phyloP scores from a whole-genome alignment of 2,888 invertebrate genomes.

The Spilosoma lubricipeda region DNA sequence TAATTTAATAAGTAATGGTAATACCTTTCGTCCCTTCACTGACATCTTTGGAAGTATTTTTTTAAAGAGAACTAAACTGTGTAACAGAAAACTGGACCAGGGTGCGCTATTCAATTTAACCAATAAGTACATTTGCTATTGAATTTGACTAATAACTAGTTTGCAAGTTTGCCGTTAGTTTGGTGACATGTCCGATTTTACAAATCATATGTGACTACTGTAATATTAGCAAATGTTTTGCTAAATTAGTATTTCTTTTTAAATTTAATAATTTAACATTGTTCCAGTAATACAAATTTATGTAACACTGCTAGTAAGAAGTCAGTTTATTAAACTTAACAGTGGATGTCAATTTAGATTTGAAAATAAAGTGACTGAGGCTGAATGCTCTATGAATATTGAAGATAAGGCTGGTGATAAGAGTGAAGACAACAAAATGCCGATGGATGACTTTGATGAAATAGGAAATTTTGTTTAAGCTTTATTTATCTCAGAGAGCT shows the following conservation, averaged over 20 bases:
- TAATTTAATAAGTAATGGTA: too few species aligned
- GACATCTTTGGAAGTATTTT: too few species aligned
- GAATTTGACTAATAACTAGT: too few species aligned
- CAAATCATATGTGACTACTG: too few species aligned
- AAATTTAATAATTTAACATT: not conserved
- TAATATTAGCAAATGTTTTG: too few species aligned
- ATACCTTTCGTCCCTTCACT: too few species aligned
- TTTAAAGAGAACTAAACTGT: too few species aligned
- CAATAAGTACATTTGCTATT: too few species aligned
- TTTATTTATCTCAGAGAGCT: not conserved
- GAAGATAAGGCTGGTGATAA: not conserved
- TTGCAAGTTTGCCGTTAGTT: too few species aligned
- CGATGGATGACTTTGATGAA: not conserved
- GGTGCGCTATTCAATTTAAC: too few species aligned
- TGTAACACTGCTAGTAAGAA: slow-evolving; percentile 28
- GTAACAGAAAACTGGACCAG: too few species aligned
- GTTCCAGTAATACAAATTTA: slow-evolving; percentile 34
- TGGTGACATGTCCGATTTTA: too few species aligned
- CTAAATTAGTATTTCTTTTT: not conserved
- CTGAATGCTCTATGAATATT: slow-evolving; percentile 14
- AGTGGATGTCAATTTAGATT: slow-evolving; percentile 17
- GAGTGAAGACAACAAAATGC: not conserved
- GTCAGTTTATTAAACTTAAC: slow-evolving; percentile 16
- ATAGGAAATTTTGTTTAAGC: not conserved
- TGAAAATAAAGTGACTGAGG: slow-evolving; percentile 25